Conservation (phyloP, 2,113 vertebrate genomes). For the Macroglossus sobrinus region DNA sequence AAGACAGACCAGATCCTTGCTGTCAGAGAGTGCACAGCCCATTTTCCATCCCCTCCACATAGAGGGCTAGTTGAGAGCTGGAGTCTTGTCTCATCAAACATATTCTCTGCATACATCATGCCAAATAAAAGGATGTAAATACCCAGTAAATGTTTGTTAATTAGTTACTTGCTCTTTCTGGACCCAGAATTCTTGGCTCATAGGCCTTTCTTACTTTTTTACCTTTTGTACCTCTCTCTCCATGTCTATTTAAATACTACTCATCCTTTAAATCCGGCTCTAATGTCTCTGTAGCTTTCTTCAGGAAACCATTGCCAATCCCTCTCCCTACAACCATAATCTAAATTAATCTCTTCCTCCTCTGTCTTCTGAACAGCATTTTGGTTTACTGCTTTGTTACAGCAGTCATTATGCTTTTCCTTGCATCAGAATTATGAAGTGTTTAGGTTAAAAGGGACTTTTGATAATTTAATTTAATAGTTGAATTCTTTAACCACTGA, state of each 20-base stretch:
- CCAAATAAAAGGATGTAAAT: not conserved
- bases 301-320: not conserved
- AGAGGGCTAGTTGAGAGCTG: not conserved
- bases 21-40: not conserved
- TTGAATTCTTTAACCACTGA: not conserved
- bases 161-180: not conserved
- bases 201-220: not conserved
- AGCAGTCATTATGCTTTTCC: not conserved
- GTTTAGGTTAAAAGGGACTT: slow-evolving; percentile 30
- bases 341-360: slow-evolving; percentile 30
- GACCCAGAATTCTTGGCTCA: not conserved
- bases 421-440: slow-evolving; percentile 9
- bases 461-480: slow-evolving; percentile 21
- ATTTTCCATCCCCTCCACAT: not conserved
- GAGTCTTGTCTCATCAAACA: not conserved
- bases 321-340: not conserved
- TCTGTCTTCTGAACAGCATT: slow-evolving; percentile 21
- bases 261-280: not conserved
- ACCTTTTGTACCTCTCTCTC: not conserved
- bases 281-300: not conserved
- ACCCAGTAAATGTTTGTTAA: not conserved
- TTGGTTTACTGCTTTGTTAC: not conserved
- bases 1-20: not conserved
- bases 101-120: not conserved
- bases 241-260: not conserved